These are phyloP conservation scores for Drosophila grimshawi DNA, from an alignment of 1,140 invertebrate genomes.

Conservation along the genomic window DNA sequence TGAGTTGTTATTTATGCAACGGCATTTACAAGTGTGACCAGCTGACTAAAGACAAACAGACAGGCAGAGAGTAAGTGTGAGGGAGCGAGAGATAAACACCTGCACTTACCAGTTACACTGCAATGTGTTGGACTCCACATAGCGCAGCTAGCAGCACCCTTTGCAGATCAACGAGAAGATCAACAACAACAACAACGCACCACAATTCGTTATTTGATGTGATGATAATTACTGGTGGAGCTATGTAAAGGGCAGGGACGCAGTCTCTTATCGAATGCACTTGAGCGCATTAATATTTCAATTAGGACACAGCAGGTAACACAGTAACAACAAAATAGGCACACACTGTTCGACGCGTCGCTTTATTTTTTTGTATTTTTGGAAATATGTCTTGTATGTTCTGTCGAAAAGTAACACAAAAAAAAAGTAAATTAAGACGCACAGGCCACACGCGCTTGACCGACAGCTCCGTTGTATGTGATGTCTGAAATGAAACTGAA, in stretches of 20 bases:
- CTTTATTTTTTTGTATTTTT: constrained; percentile 8
- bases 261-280: constrained; percentile 27
- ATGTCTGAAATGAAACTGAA: constrained; percentile 31
- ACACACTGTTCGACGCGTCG: constrained; percentile 28
- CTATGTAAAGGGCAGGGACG: constrained; percentile 6
- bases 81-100: constrained; percentile 10
- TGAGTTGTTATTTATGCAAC: constrained; percentile 29
- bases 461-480: constrained; percentile 25
- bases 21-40: constrained; percentile 18
- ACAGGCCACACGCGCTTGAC: constrained; percentile 26
- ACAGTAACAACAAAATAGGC: constrained; percentile 9
- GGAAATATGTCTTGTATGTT: constrained; percentile 5
- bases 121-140: constrained; percentile 81
- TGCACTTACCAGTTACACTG: constrained; percentile 75
- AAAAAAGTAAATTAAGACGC: constrained; percentile 8
- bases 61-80: constrained; percentile 1
- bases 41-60: constrained; percentile 6
- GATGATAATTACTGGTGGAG: not conserved
- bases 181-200: constrained; percentile 13
- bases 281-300: constrained; percentile 18
- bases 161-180: not conserved
- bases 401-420: constrained; percentile 21
- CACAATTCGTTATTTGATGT: constrained; percentile 11
- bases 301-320: not conserved
- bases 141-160: constrained; percentile 29